Evolutionary conservation across 2,888 invertebrate genomes (phyloP), one percentile per base, ranked within the genome.

Genomic region (Acrobasis consociella): DNA sequence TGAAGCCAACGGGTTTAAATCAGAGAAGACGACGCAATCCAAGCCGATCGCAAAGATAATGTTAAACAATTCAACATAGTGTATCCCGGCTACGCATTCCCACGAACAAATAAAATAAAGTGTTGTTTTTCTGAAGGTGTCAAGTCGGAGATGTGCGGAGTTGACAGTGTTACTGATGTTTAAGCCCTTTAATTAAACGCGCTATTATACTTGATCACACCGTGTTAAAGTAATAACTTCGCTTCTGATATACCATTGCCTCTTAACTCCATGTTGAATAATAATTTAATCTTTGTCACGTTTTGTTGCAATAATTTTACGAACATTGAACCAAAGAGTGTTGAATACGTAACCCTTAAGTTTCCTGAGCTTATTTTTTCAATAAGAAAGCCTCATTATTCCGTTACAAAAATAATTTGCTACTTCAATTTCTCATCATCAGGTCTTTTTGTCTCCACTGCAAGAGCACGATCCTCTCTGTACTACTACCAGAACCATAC

Each of bases 1-100:
- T 5, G 46, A 17, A 42, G 9, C 42, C 42, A 56, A 42, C 11
- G 56, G 22, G 56, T 8, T 31, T 31, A 31, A 2, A 56, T 11
- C 17, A 42, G 1, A 56, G 42, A 9, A 42, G 42, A 42, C 17
- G 55, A 16, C 42, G 42, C 62, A 61, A 53, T 63, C 49, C 60
- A 55, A 62, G 60, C 31, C 53, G 62, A 62, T 62, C 62, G 46
- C 22, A 15, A 11, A 62, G 62, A 62, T 62, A 62, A 62, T 53
- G 55, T 55, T 55, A 56, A 62, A 62, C 62, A 55, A 62, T 55
- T 62, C 62, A 62, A 49, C 49, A 52, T 52, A 49, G 16, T 9
- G 62, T 37, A 42, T 31, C 37, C 37, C 49, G 53, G 42, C 49
- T 49, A 37, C 49, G 37, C 55, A 53, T 62, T 62, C 46, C 16